Evolutionary conservation across 35 echinoderm and acorn worm species (phyloP).

Genomic region (Apostichopus californicus): DNA sequence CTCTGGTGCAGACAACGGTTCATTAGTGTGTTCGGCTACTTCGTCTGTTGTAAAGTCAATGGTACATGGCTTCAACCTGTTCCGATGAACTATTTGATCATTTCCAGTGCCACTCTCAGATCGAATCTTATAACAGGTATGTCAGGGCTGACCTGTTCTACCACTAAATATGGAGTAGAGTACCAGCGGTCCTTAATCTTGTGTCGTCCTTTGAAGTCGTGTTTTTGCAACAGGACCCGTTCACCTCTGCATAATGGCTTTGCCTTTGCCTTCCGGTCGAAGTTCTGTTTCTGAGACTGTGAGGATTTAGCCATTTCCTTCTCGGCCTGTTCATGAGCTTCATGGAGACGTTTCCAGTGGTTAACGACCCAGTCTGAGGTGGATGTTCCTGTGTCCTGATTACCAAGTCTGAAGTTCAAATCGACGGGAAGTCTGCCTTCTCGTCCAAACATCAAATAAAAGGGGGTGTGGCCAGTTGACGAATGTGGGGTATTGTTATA

Average conservation of each 20-base stretch:
- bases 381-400: neutral
- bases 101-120: too few relatives aligned
- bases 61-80: too few relatives aligned
- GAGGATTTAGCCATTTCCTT: neutral
- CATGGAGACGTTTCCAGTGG: neutral
- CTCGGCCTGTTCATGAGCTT: neutral
- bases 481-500: conserved; percentile 61
- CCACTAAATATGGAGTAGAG: neutral
- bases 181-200: conserved; percentile 36
- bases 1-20: too few relatives aligned
- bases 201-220: conserved; percentile 10
- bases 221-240: neutral
- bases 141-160: too few relatives aligned
- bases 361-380: neutral
- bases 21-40: too few relatives aligned
- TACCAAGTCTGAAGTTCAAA: neutral
- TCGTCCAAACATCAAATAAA: too few relatives aligned
- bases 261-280: neutral
- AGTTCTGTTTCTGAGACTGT: neutral
- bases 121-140: too few relatives aligned
- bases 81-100: too few relatives aligned
- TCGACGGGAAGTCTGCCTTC: neutral
- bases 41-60: too few relatives aligned
- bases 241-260: neutral
- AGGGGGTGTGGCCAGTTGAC: too few relatives aligned